Evolutionary conservation across 2,888 invertebrate species (phyloP).

Genomic region (Oligia fasciuncula): DNA sequence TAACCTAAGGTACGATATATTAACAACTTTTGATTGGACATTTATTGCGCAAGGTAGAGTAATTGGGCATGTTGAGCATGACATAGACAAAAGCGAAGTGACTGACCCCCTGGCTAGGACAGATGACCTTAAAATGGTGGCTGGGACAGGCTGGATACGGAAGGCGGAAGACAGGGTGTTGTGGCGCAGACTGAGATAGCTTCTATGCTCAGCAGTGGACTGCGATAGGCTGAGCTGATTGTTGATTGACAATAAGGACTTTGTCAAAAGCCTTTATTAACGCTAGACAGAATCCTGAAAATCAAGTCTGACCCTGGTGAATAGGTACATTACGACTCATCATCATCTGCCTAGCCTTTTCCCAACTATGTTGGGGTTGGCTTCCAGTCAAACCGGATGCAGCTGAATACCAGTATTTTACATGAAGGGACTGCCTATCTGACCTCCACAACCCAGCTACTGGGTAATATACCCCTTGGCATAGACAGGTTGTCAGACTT

Average conservation of each 20-base stretch:
- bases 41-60: neutral
- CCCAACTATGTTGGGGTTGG: no score
- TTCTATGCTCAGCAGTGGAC: neutral
- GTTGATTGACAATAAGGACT: neutral
- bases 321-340: no score
- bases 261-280: neutral
- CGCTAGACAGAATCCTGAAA: neutral
- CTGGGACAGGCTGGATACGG: neutral
- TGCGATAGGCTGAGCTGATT: neutral
- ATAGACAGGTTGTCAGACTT: no score
- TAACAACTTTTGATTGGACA: neutral
- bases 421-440: no score
- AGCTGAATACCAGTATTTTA: no score
- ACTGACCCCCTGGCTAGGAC: neutral
- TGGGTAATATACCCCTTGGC: no score
- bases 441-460: no score
- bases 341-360: no score
- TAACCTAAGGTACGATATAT: neutral
- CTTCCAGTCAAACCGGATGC: no score
- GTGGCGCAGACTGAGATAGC: neutral
- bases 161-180: neutral
- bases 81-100: neutral
- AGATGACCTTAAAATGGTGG: neutral
- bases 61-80: neutral
- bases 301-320: neutral